Evolutionary conservation across 2,113 vertebrate genomes (phyloP), one percentile per base, ranked within the genome.

Genomic region (Oryctolagus cuniculus): DNA sequence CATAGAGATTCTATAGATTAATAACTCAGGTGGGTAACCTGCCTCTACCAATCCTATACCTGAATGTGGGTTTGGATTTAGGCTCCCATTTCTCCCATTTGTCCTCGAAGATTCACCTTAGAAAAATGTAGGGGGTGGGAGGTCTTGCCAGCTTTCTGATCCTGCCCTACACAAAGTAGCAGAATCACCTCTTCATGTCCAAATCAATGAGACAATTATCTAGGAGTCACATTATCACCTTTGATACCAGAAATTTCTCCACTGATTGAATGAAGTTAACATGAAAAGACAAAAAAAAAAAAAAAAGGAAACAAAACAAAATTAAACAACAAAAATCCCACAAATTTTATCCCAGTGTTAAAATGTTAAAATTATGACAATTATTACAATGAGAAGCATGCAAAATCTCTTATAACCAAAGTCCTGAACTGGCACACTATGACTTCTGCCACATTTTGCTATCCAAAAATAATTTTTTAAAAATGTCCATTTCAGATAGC

Each of bases 191-290:
- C 34, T 64, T n/a, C 10, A 38, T 61, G 25, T 61, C 8, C 1
- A 15, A 61, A 3, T 81, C 22, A 67, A 73, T 13, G 24, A 82
- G 15, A 75, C 3, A 55, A 63, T n/a, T 92, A 51, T 69, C 13
- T 31, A 81, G 4, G 3, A 85, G 3, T 4, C 27, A 17, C 24
- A 38, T 38, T 27, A 64, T 0, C 27, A 53, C 58, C 22, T 67
- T 73, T 58, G 24, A 27, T 19, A 61, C 1, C 36, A 61, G 36
- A 77, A 80, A 12, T 69, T 5, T 49, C 61, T 86, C 66, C 93
- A 31, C 7, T 63, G 79, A 86, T 91, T 73, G 91, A 80, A 34
- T n/a, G 10, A 96, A 90, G 83, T 36, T 66, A 95, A 75, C 10
- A 38, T 58, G 34, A 4, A 74, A 75, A 92, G 21, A 63, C 5